Evolutionary conservation across 2,113 vertebrate genomes (phyloP).

Genomic region (Pantherophis guttatus): DNA sequence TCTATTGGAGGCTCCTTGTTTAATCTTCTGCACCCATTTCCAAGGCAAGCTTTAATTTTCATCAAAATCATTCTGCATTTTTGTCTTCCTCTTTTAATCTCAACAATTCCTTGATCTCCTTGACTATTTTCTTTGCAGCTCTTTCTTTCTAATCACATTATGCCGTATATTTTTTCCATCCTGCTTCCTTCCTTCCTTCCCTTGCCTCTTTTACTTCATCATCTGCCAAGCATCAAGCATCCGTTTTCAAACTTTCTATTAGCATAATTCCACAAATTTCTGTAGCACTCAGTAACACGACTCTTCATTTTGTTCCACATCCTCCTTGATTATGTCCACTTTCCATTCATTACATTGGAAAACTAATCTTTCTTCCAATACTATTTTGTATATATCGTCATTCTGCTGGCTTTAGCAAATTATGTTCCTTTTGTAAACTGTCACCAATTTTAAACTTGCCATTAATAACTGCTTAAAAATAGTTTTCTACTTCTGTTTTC

Average conservation of each 20-base stretch:
- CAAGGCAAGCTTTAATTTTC: neutral
- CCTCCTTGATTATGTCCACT: neutral
- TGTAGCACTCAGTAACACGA: neutral
- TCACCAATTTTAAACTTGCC: neutral
- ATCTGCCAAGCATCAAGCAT: neutral
- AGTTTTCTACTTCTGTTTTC: neutral
- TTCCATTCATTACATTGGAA: neutral
- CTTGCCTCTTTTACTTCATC: neutral
- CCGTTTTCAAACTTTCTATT: neutral
- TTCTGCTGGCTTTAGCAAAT: neutral
- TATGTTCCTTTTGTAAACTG: neutral
- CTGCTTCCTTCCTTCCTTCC: neutral
- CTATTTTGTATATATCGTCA: neutral
- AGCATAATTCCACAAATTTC: neutral
- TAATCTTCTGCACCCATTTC: neutral
- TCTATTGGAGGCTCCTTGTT: neutral
- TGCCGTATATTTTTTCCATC: neutral
- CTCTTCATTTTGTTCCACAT: neutral
- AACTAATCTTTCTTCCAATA: neutral
- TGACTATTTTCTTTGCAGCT: neutral
- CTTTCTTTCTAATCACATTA: neutral
- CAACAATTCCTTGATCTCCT: neutral
- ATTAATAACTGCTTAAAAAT: neutral
- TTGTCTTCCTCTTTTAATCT: neutral
- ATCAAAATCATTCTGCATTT: neutral